Evolutionary conservation across 2,888 invertebrate species (phyloP), one percentile per base, ranked within the genome.

Genomic region (Platynereis dumerilii): DNA sequence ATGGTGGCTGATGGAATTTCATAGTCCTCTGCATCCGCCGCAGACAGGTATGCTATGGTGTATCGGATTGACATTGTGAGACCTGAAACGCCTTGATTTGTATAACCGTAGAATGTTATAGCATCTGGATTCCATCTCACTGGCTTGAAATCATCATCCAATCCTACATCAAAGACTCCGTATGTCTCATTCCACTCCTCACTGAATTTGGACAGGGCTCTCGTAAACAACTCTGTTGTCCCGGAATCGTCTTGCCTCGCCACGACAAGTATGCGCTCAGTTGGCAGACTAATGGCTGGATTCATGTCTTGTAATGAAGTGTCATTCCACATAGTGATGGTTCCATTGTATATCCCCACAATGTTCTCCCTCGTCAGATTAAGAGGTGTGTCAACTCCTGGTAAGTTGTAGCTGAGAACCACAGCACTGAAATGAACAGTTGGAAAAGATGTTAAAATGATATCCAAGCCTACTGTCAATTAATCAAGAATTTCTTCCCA

Each of bases 331-430:
- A 52, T 27, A 34, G 22, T 65, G 59, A 74, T 69, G 0, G 76
- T 75, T 2, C 81, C 80, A 56, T 78, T 78, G 69, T 76, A 82
- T 7, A 82, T 81, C 7, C 77, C 80, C 7, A 77, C 78, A 10
- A 80, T 24, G 1, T 72, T 71, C 3, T 77, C 74, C 10, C 72
- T 57, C 10, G 76, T 74, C 0, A 82, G 68, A 26, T 72, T 71
- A 0, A 79, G 63, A 7, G 26, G 2, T 22, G 60, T 29, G 29
- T 73, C 73, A 5, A 82, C 66, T 17, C 64, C 69, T 1, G 74
- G 76, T 0, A 78, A 42, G 55, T 77, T 76, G 65, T 74, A 78
- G 0, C 72, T 77, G 15, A 80, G 24, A 0, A 76, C 79, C 2
- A 80, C 69, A 2, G 76, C 76, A 42, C 81, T 81, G 77, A n/a